Evolutionary conservation across 92 coral and sea anemone species (phyloP), one percentile per base, ranked within the genome.

Genomic region (Galaxea fascicularis): DNA sequence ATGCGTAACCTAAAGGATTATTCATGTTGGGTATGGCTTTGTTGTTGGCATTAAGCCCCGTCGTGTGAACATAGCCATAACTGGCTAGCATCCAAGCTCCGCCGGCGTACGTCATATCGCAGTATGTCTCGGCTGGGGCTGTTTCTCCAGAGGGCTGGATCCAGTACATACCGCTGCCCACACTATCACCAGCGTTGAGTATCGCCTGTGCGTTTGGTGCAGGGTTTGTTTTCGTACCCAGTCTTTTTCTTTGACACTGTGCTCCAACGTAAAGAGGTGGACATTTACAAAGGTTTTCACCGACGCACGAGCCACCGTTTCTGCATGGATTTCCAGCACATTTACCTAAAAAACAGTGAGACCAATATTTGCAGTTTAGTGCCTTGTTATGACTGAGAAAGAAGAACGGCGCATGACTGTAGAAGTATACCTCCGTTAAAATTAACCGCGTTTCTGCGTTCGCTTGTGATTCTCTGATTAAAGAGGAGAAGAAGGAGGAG

Each of bases 71-170:
- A 52, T 82, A 93, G 8, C 98, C 98, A 71, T 93, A 93, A 83
- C 98, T 93, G 56, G 98, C 95, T 74, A 95, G 82, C 98, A 95
- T 95, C 98, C 98, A 95, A 4, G 94, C 98, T 35, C 95, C 95
- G 21, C 87, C 90, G 13, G 82, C 89, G 63, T 75, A 93, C 10
- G 47, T 82, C 98, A 95, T 95, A 67, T 95, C 98, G 68, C 98
- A 93, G 87, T 87, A 93, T 10, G 98, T 95, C 59, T 85, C 84
- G 17, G 98, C 95, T 15, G 98, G 68, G 22, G 66, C 60, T 26
- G 82, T 65, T 62, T 95, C 98, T 9, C 95, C 97, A 1, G 86
- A 94, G 46, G 98, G 98, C 86, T 93, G 91, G 88, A 95, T 95
- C 98, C 98, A 95, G 86, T 95, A 95, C 89, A 95, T 79, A 65